phyloP scores from a whole-genome alignment of 2,888 invertebrate species.

The Cantharis rustica region DNA sequence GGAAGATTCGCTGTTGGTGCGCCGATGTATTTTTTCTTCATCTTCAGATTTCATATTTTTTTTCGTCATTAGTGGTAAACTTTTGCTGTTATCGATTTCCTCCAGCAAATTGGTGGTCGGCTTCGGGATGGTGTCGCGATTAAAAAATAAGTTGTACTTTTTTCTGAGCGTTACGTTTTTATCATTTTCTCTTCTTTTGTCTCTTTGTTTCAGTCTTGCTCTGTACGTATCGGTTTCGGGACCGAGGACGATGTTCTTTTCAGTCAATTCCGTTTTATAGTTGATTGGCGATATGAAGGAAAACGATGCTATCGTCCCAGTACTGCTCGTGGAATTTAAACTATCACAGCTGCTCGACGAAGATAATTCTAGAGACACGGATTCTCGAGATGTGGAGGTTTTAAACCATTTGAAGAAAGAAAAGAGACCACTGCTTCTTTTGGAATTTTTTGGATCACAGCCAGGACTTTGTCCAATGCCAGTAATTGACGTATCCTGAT shows the following conservation, averaged over 20 bases:
- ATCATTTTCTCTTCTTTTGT: constrained; percentile 63
- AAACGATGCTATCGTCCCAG: constrained; percentile 74
- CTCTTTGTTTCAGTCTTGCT: constrained; percentile 64
- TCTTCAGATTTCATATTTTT: constrained; percentile 37
- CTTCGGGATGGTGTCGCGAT: constrained; percentile 46
- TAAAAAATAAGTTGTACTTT: constrained; percentile 66
- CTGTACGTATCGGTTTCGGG: constrained; percentile 69
- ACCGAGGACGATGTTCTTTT: constrained; percentile 58
- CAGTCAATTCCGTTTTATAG: constrained; percentile 55
- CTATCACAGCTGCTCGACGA: constrained; percentile 63
- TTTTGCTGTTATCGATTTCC: constrained; percentile 49
- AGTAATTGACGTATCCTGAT: constrained; percentile 40
- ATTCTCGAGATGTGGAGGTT: constrained; percentile 56
- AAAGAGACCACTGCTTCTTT: constrained; percentile 59
- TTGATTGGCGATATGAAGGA: constrained; percentile 66
- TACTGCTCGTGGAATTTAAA: constrained; percentile 71
- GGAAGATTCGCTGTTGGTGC: constrained; percentile 67
- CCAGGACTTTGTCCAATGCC: constrained; percentile 52
- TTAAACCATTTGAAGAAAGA: constrained; percentile 78
- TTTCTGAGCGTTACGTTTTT: constrained; percentile 66
- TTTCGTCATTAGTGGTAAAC: constrained; percentile 55
- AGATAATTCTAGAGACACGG: constrained; percentile 45
- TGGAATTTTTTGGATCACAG: constrained; percentile 52
- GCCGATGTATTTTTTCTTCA: constrained; percentile 52
- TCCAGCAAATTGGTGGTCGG: constrained; percentile 34